A percentile compares a stretch with the other conserved stretches of the same genome.
Conservation (phyloP, 2,113 vertebrate genomes). For the Xiphophorus hellerii region DNA sequence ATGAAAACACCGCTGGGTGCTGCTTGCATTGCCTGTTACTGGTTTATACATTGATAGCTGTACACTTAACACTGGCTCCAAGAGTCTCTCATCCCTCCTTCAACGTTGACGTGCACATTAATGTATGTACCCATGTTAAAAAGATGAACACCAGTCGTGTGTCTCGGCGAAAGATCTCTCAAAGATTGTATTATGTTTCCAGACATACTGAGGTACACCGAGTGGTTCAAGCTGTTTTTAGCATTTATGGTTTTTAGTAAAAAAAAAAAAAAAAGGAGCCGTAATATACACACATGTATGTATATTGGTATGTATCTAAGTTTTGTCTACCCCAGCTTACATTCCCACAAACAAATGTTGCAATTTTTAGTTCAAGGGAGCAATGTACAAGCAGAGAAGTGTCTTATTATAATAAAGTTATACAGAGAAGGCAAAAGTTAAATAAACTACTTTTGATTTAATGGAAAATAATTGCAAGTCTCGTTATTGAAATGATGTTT, state of each 20-base stretch:
- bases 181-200: constrained; percentile 84
- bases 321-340: constrained; percentile 86
- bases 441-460: constrained; percentile 88
- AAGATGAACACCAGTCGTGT: constrained; percentile 74
- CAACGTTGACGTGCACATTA: constrained; percentile 76
- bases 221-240: constrained; percentile 79
- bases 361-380: constrained; percentile 88
- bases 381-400: constrained; percentile 89
- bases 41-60: constrained; percentile 68
- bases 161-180: constrained; percentile 72
- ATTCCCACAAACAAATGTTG: constrained; percentile 86
- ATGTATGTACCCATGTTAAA: constrained; percentile 81
- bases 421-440: constrained; percentile 84
- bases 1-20: constrained; percentile 70
- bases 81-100: constrained; percentile 74
- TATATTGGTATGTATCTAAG: constrained; percentile 87
- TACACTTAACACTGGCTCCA: constrained; percentile 68
- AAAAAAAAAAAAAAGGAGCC: constrained; percentile 57
- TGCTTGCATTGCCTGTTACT: constrained; percentile 70
- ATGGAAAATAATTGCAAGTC: constrained; percentile 66
- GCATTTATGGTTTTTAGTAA: constrained; percentile 83
- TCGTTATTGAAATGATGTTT: constrained; percentile 26
- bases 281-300: constrained; percentile 85
- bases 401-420: constrained; percentile 88
- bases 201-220: constrained; percentile 81